A percentile compares a stretch with the other conserved stretches of the same genome.
Evolutionary conservation across 2,888 invertebrate genomes (phyloP).

Genomic region (Theodoxus fluviatilis): DNA sequence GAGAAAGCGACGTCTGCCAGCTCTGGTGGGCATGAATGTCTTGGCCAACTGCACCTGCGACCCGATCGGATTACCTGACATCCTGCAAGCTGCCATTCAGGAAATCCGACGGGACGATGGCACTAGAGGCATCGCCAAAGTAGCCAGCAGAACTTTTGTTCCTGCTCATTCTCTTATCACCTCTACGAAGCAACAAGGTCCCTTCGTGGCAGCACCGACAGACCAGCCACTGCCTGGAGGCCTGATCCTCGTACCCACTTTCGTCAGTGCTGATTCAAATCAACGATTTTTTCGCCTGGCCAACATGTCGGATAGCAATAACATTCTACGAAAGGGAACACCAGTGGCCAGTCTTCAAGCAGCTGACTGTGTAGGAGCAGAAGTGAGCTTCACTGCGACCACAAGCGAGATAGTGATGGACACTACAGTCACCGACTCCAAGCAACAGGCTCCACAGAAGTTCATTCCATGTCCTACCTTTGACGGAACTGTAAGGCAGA

Average conservation of each 20-base stretch:
- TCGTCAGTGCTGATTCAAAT: neutral
- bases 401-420: no score
- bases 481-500: slow-evolving; percentile 4
- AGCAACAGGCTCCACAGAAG: no score
- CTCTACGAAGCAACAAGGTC: neutral
- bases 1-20: neutral
- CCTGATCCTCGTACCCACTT: slow-evolving; percentile 9
- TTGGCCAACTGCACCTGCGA: neutral
- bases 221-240: slow-evolving; percentile 1
- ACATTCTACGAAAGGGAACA: neutral
- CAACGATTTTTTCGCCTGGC: neutral
- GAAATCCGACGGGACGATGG: neutral
- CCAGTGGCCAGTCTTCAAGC: slow-evolving; percentile 7
- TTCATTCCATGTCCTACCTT: slow-evolving; percentile 10
- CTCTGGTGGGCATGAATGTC: slow-evolving; percentile 18
- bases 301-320: neutral
- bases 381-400: no score
- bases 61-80: neutral
- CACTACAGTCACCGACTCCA: neutral
- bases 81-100: neutral
- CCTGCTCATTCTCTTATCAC: slow-evolving; percentile 1
- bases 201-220: slow-evolving; percentile 7
- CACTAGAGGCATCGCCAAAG: neutral
- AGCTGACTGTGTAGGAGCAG: neutral
- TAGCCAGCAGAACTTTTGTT: neutral